Evolutionary conservation across 2,797 vertebrate genomes (phyloP), one percentile per base, ranked within the genome.

Genomic region (Cuniculus paca): DNA sequence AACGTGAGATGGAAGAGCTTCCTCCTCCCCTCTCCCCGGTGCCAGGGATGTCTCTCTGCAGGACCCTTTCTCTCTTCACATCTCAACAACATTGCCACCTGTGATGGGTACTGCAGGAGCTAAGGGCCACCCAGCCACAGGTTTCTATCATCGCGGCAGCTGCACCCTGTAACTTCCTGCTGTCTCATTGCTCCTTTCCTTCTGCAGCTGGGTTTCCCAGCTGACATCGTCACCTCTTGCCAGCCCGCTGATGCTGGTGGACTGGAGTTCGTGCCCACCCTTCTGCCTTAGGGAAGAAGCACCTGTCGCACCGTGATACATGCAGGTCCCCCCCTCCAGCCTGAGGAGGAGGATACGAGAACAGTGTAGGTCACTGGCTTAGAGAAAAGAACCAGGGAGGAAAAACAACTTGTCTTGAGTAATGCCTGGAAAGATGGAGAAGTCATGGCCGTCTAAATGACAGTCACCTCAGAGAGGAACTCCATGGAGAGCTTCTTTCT

Each of bases 391-490:
- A 17, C 31, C 24, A 36, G n/a, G 19, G 39, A 50, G 70, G 80
- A 61, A 45, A 74, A 45, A 13, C 70, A 28, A 22, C 70, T 45
- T 74, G 70, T 42, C 39, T 74, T 36, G 39, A 74, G 22, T 36
- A 42, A 42, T 3, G 22, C 26, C 70, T 74, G 52, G 77, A 56
- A 56, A 93, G 79, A 70, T 36, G 28, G 80, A 94, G 85, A 81
- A 10, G 58, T 54, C 45, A 48, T 4, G 1, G 34, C 52, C 48
- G 13, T 70, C 60, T 83, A 60, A 63, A 65, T 34, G 36, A 48
- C 48, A 26, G 68, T 60, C 28, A 68, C 82, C 39, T 28, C 34
- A 54, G 81, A 84, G 77, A 95, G 61, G 4, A 80, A 54, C 31
- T 88, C 50, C 65, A 11, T 16, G 34, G 31, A 54, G 22, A 42